phyloP scores from a whole-genome alignment of 2,888 invertebrate species.

The Apantesis nais region DNA sequence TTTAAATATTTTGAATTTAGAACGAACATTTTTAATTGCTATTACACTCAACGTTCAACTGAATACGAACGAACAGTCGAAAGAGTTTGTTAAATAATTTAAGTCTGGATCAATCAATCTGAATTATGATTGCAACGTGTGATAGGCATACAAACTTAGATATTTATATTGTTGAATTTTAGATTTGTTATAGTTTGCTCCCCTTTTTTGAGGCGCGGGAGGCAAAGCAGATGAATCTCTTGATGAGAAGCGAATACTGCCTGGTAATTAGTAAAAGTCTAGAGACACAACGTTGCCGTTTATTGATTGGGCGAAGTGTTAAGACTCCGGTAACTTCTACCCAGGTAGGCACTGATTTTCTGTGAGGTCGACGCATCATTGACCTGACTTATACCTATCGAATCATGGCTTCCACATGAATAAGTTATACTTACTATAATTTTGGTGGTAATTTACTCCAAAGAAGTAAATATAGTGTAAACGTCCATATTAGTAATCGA shows the following conservation, averaged over 20 bases:
- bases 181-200: too few species aligned
- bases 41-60: neutral
- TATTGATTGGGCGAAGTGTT: too few species aligned
- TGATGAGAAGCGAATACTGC: too few species aligned
- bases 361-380: too few species aligned
- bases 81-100: neutral
- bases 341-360: too few species aligned
- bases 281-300: neutral
- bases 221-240: neutral
- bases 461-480: too few species aligned
- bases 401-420: neutral
- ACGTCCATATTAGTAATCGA: too few species aligned
- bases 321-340: too few species aligned
- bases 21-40: slow-evolving; percentile 16
- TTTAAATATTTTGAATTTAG: slow-evolving; percentile 15
- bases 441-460: too few species aligned
- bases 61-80: neutral
- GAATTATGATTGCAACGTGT: neutral
- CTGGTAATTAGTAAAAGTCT: neutral
- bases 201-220: neutral
- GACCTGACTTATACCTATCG: neutral
- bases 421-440: too few species aligned
- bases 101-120: neutral
- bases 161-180: neutral
- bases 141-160: neutral